Evolutionary conservation across 1,140 invertebrate genomes (phyloP), one percentile per base, ranked within the genome.

Genomic region (Asobara japonica): DNA sequence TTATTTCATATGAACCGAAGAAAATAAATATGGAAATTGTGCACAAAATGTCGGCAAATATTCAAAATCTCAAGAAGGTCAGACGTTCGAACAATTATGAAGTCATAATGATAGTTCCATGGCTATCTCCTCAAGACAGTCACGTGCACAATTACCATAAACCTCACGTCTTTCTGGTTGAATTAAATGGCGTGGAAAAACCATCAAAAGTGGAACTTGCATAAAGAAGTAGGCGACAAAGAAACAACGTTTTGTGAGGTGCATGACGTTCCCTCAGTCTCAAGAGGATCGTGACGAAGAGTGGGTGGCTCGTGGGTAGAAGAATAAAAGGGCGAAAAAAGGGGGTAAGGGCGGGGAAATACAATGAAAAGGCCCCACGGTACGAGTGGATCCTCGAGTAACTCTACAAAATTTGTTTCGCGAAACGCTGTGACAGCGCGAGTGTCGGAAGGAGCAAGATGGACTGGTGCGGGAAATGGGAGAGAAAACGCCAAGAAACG

Each of bases 341-440:
- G 38, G 13, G 5, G 16, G n/a, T 1, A 51, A 41, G 16, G 51
- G 13, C 13, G 41, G 25, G 30, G 18, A 48, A 56, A 67, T 45
- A 67, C 16, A 48, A 18, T 30, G n/a, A 62, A 65, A 65, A 48
- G 69, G 25, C 33, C 36, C 36, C 22, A 10, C 51, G 18, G 18
- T 25, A 41, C 69, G 61, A 71, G 69, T 71, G 69, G 69, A 65
- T 71, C 60, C 61, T 71, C 60, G 36, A 71, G 69, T 71, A 71
- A 71, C 69, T 71, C 38, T 64, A 62, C 60, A 71, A 65, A 71
- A 71, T 71, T 71, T 71, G 61, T 71, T 71, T 71, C 69, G 61
- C 61, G 61, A 65, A 61, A 51, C 36, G 65, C 65, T 67, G 65
- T 48, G 38, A 65, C 61, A 36, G 41, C 20, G 60, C 36, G 45